These are phyloP conservation scores for Smittia sp. DNA, from an alignment of 2,888 invertebrate genomes.

Conservation along the genomic window DNA sequence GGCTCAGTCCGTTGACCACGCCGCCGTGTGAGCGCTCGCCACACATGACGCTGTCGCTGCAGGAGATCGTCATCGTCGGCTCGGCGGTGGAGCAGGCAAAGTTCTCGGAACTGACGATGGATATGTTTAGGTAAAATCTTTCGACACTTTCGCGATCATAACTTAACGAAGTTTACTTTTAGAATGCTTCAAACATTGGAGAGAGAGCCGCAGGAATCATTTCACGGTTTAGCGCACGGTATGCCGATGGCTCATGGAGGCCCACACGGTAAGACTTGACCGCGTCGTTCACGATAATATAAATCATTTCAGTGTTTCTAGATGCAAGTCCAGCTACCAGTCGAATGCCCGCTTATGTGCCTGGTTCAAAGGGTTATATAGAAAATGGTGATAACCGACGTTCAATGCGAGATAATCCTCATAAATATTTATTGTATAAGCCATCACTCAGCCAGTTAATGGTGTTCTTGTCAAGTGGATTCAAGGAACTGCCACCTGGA, in stretches of 20 bases:
- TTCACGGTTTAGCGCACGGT: slow-evolving; percentile 27
- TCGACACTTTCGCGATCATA: not conserved
- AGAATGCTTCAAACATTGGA: slow-evolving; percentile 94
- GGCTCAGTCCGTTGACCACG: slow-evolving; percentile 77
- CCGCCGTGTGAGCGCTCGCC: slow-evolving; percentile 85
- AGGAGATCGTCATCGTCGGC: slow-evolving; percentile 92
- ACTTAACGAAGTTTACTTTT: not conserved
- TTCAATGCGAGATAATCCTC: slow-evolving; percentile 82
- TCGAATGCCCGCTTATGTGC: slow-evolving; percentile 56
- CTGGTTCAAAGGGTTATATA: slow-evolving; percentile 58
- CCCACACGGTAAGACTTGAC: slow-evolving; percentile 59
- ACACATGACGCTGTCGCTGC: slow-evolving; percentile 81
- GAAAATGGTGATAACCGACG: slow-evolving; percentile 68
- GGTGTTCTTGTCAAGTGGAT: slow-evolving; percentile 87
- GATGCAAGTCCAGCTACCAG: slow-evolving; percentile 55
- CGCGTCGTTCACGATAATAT: slow-evolving; percentile 52
- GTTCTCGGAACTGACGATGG: slow-evolving; percentile 94
- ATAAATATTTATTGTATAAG: slow-evolving; percentile 94
- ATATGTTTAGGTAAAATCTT: slow-evolving; percentile 71
- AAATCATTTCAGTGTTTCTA: slow-evolving; percentile 12
- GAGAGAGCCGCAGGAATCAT: slow-evolving; percentile 82
- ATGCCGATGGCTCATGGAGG: slow-evolving; percentile 54
- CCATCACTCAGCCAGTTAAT: slow-evolving; percentile 91
- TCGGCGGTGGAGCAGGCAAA: slow-evolving; percentile 92
- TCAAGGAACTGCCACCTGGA: slow-evolving; percentile 88